Evolutionary conservation across 1,140 invertebrate species (phyloP), one percentile per base, ranked within the genome.

Genomic region (Atta cephalotes): DNA sequence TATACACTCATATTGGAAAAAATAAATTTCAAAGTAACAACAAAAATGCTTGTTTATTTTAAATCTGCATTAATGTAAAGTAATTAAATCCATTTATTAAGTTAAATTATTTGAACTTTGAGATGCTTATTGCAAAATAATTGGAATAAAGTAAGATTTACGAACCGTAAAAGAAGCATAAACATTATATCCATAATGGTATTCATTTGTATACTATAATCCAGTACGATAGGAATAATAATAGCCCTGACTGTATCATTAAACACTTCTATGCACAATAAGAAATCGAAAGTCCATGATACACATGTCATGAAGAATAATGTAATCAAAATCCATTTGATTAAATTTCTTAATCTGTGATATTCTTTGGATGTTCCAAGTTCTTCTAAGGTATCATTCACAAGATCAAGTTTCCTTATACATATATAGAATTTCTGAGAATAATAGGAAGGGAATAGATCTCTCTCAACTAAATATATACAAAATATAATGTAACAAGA

Each of bases 371-470:
- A 6, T 4, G 12, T 77, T 18, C 58, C 70, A 1, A 85, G 58
- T 14, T 51, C 1, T 85, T 51, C 68, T 5, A 84, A 72, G 5
- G 68, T 84, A 49, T 85, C 58, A 10, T 85, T 72, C 28, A 77
- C 58, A 16, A 51, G 5, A 49, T 9, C 4, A 9, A 85, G 25
- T 10, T 65, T 85, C 21, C 3, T 49, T n/a, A 77, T 49, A 76
- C 9, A 65, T 18, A 5, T 65, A 2, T 18, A 3, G 31, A 85
- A 77, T 51, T 58, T 85, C 81, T 85, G 28, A 18, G 6, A 31
- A 10, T 68, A 21, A 31, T 16, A 77, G 12, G 3, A 63, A 45
- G 4, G 16, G 5, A 16, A 45, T 49, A n/a, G 25, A 31, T 18
- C 10, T 31, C 21, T 16, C 7, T 39, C 35, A 39, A 39, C 7